Base-by-base conservation (phyloP, 2,888 invertebrate genomes). In the Cabera pusaria region DNA sequence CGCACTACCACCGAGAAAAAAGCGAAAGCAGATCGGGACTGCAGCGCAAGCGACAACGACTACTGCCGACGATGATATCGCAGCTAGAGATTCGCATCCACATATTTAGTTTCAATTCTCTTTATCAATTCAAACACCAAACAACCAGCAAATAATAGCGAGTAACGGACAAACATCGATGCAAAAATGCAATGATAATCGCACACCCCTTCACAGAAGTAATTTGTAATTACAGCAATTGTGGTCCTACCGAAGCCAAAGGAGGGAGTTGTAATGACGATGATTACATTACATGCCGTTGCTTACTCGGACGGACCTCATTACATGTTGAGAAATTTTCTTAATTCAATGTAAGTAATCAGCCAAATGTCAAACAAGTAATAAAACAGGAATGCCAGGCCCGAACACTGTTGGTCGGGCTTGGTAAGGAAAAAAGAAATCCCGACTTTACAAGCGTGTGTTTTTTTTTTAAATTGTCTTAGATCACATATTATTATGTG, bases 1-100 rank as follows among this genome's bases (percentile, higher is more conserved):
- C 52, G 54, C 52, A 34, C 48, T 32, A 46, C 31, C 9, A 23
- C 12, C 53, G 56, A 64, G 63, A 68, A 11, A 79, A 84, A 85
- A 85, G 83, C 85, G 85, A 86, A 87, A 87, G 85, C 83, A 64
- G 64, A 34, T 68, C 71, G 72, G 72, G 79, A 81, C 63, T 77
- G 74, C 80, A 74, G 48, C 56, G 42, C 44, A 42, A 40, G 32
- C 56, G 16, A 31, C 14, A 11, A 17, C 4, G 20, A 14, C n/a
- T 6, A 7, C 7, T 4, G 14, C 4, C 14, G 14, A 14, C 14
- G 14, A 14, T 4, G 3, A 14, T 14, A 4, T 14, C 4, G 4
- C 14, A 14, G 4, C 14, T n/a, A n/a, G n/a, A n/a, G n/a, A n/a
- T n/a, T n/a, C n/a, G n/a, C n/a, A n/a, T n/a, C n/a, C n/a, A n/a